Conservation (phyloP, 2,888 invertebrate species). For the Diadromus collaris region DNA sequence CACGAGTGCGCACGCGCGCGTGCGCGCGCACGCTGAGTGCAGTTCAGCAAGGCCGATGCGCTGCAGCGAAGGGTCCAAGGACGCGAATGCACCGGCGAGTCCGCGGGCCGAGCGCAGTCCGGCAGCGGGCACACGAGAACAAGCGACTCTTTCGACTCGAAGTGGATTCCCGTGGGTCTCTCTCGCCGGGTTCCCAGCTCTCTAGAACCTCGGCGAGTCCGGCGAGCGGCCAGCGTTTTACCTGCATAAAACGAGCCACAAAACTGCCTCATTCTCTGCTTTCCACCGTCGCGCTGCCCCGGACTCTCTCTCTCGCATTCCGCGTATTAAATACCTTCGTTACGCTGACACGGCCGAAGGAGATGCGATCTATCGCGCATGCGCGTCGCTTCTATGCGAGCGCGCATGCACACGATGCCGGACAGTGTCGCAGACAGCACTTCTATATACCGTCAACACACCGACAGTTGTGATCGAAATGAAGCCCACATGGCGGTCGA, state of each 20-base stretch:
- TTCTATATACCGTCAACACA: too few species aligned
- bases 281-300: slow-evolving; percentile 28
- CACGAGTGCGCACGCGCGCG: slow-evolving; percentile 34
- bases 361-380: neutral
- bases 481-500: too few species aligned
- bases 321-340: slow-evolving; percentile 71
- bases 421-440: too few species aligned
- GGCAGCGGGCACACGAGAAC: slow-evolving; percentile 38
- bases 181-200: slow-evolving; percentile 53
- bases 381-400: neutral
- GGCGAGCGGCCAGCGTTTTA: slow-evolving; percentile 51
- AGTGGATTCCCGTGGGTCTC: slow-evolving; percentile 56
- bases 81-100: slow-evolving; percentile 55
- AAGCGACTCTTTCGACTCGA: slow-evolving; percentile 51
- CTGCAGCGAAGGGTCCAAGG: slow-evolving; percentile 64
- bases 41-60: slow-evolving; percentile 60
- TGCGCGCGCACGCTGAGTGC: slow-evolving; percentile 28
- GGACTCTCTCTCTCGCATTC: slow-evolving; percentile 65
- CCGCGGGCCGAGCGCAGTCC: slow-evolving; percentile 13
- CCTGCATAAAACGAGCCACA: slow-evolving; percentile 61
- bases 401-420: neutral
- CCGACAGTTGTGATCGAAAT: too few species aligned
- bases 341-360: slow-evolving; percentile 34
- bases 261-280: slow-evolving; percentile 54
- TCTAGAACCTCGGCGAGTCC: slow-evolving; percentile 37